phyloP scores from a whole-genome alignment of 1,140 invertebrate genomes.

The Pararge aegeria region DNA sequence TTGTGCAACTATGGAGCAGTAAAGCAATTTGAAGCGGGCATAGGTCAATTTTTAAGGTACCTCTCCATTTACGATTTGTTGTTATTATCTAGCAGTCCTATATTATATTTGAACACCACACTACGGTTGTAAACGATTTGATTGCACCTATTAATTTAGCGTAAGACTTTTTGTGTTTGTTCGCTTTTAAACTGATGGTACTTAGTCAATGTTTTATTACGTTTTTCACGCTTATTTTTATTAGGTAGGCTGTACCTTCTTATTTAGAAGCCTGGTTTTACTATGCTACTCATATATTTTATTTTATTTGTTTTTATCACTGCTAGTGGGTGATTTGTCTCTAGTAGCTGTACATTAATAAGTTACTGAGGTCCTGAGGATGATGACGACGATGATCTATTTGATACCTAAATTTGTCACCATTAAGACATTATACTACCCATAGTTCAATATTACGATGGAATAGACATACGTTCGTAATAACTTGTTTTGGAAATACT shows the following conservation, averaged over 20 bases:
- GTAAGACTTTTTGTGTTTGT: conserved; percentile 7
- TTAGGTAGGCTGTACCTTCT: background rate
- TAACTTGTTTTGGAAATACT: too few relatives aligned
- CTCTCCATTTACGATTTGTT: conserved; percentile 53
- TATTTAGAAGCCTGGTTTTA: background rate
- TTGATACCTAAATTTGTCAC: too few relatives aligned
- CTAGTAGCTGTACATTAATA: too few relatives aligned
- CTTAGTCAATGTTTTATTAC: conserved; percentile 14
- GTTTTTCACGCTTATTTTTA: conserved; percentile 5
- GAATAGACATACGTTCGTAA: too few relatives aligned
- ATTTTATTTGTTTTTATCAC: too few relatives aligned
- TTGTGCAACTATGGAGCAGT: conserved; percentile 50
- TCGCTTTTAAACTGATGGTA: conserved; percentile 2
- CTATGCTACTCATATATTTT: too few relatives aligned
- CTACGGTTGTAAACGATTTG: conserved; percentile 21
- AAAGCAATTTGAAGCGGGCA: conserved; percentile 43
- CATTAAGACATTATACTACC: too few relatives aligned
- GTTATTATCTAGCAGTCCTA: conserved; percentile 32
- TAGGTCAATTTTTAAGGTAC: conserved; percentile 54
- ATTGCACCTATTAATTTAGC: conserved; percentile 20
- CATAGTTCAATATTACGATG: too few relatives aligned
- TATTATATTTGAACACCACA: conserved; percentile 21
- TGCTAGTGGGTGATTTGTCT: too few relatives aligned
- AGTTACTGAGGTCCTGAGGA: too few relatives aligned
- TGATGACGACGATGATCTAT: too few relatives aligned